Percentiles rank a stretch among this genome's conserved stretches.
Evolutionary conservation across 2,113 vertebrate species (phyloP).

Genomic region (Onychostruthus taczanowskii): DNA sequence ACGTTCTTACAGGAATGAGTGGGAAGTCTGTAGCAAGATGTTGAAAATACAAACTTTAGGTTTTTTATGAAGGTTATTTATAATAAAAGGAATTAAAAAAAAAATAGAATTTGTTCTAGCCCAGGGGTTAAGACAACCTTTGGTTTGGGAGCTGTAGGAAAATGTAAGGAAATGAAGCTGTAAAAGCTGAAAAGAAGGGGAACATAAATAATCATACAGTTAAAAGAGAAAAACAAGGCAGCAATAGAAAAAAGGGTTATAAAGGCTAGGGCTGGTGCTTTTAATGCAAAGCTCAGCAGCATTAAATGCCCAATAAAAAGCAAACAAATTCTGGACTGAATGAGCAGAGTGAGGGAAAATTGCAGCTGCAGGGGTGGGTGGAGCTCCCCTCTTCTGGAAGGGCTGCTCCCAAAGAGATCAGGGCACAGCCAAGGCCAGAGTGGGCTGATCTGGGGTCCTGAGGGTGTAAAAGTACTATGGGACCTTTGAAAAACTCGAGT

Average conservation of each 20-base stretch:
- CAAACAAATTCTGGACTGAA: background rate
- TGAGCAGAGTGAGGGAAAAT: background rate
- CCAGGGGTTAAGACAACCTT: background rate
- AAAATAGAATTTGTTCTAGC: background rate
- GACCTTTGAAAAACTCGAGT: background rate
- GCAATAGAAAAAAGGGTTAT: background rate
- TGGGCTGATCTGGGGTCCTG: background rate
- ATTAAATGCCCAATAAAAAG: background rate
- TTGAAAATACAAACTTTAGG: background rate
- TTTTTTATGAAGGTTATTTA: background rate
- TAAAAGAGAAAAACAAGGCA: background rate
- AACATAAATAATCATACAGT: background rate
- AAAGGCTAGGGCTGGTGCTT: background rate
- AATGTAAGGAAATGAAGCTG: background rate
- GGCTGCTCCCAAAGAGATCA: background rate
- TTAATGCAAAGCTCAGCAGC: background rate
- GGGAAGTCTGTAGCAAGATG: background rate
- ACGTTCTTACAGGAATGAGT: background rate
- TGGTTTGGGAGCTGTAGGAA: background rate
- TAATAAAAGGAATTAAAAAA: background rate
- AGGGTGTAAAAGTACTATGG: background rate
- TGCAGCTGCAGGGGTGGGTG: background rate
- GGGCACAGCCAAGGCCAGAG: background rate
- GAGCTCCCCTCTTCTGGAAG: background rate
- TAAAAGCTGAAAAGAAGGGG: background rate